Evolutionary conservation across 2,888 invertebrate species (phyloP).

Genomic region (Philereme transversata): DNA sequence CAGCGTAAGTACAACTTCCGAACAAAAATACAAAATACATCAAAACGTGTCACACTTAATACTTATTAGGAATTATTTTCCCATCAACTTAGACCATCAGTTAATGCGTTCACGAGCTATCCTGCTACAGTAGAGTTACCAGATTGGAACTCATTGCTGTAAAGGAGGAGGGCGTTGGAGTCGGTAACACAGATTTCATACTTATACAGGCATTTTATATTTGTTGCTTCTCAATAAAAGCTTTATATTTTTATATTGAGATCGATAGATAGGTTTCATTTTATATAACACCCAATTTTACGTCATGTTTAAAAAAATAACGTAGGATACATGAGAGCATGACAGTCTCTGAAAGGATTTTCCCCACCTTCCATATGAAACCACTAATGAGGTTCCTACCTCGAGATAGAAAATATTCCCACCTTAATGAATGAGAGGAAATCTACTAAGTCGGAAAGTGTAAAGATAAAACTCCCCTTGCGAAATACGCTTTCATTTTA

Average conservation of each 20-base stretch:
- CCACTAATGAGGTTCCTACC: constrained; percentile 39
- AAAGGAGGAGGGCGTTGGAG: too few relatives aligned
- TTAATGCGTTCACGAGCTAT: too few relatives aligned
- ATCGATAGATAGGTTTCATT: neutral
- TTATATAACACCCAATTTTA: neutral
- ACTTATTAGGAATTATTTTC: too few relatives aligned
- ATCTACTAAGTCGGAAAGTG: constrained; percentile 34
- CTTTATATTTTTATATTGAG: neutral
- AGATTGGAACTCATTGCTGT: too few relatives aligned
- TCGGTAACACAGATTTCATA: too few relatives aligned
- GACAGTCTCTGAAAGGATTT: constrained; percentile 20
- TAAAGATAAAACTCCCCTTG: constrained; percentile 33
- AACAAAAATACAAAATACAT: too few relatives aligned
- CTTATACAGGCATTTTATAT: too few relatives aligned
- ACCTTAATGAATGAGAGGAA: constrained; percentile 37
- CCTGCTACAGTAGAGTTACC: too few relatives aligned
- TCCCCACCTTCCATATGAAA: constrained; percentile 23
- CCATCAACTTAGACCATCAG: too few relatives aligned
- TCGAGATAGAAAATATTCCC: constrained; percentile 28
- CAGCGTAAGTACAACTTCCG: too few relatives aligned
- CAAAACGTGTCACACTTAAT: too few relatives aligned
- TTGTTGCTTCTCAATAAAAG: too few relatives aligned
- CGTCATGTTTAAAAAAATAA: neutral
- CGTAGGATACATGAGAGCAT: neutral
- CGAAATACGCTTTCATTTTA: constrained; percentile 25